These are phyloP conservation scores for Threskiornis aethiopicus DNA, from an alignment of 2,797 vertebrate genomes.

Conservation along the genomic window DNA sequence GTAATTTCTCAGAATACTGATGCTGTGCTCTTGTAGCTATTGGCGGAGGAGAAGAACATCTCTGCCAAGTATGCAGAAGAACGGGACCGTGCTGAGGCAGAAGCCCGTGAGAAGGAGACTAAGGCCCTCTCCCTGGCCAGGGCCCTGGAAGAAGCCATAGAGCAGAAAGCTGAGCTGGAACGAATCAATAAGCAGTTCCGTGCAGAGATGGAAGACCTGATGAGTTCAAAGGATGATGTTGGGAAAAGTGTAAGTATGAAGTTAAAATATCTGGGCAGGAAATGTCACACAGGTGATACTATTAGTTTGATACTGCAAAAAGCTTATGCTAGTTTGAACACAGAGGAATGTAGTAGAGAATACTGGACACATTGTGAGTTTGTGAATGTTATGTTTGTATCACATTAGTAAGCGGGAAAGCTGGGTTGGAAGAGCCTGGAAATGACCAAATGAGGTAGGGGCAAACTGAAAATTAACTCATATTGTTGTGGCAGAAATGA, in stretches of 20 bases:
- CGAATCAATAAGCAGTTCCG: conserved; percentile 91
- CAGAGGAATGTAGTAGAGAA: not conserved
- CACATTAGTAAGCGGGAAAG: not conserved
- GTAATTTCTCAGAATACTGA: not conserved
- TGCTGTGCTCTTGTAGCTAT: conserved; percentile 76
- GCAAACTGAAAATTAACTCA: not conserved
- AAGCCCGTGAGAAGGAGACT: conserved; percentile 97
- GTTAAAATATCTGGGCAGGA: not conserved
- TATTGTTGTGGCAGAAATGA: not conserved
- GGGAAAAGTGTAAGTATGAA: conserved; percentile 90
- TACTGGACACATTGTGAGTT: not conserved
- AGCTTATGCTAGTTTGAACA: not conserved
- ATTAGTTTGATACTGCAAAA: not conserved
- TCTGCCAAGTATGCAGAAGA: conserved; percentile 93
- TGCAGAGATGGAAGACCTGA: conserved; percentile 95
- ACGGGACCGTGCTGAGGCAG: conserved; percentile 91
- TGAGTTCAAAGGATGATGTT: conserved; percentile 95
- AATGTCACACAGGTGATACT: not conserved
- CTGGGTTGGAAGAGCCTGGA: not conserved
- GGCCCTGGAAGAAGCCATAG: conserved; percentile 86
- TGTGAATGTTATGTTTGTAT: not conserved
- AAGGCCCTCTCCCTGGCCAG: conserved; percentile 88
- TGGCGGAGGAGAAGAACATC: conserved; percentile 95
- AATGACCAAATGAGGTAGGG: not conserved
- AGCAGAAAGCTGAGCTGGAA: conserved; percentile 90